Conservation (phyloP, 2,797 vertebrate genomes). For the Pangasius larnaudii region DNA sequence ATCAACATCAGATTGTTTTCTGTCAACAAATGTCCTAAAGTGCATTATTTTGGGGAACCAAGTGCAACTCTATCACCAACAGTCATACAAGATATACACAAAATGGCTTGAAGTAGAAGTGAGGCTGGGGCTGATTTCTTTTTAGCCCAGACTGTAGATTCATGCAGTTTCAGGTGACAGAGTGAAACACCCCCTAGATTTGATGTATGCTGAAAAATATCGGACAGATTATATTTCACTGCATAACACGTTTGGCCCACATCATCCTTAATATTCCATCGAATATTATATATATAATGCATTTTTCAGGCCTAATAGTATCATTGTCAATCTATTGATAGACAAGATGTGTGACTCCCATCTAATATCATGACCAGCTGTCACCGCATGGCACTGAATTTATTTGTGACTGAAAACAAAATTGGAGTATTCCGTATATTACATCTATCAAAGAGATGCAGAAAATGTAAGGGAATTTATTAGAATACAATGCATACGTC, state of each 20-base stretch:
- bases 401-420: background rate
- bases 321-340: background rate
- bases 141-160: constrained; percentile 10
- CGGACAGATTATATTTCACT: too few relatives aligned
- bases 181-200: background rate
- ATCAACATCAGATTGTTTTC: background rate
- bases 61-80: background rate
- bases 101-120: background rate
- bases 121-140: background rate
- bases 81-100: background rate
- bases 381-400: background rate
- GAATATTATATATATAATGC: too few relatives aligned
- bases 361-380: background rate
- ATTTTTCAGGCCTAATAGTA: background rate
- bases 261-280: background rate
- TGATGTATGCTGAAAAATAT: too few relatives aligned
- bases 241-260: background rate
- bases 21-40: background rate
- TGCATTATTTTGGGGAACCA: too few relatives aligned
- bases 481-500: background rate
- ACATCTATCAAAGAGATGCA: background rate
- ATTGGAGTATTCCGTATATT: background rate
- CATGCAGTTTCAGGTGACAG: background rate
- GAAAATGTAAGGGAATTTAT: background rate
- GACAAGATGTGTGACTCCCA: background rate